These are phyloP conservation scores for Cataglyphis rosenhaueri DNA, from an alignment of 2,888 invertebrate genomes.

Conservation along the genomic window DNA sequence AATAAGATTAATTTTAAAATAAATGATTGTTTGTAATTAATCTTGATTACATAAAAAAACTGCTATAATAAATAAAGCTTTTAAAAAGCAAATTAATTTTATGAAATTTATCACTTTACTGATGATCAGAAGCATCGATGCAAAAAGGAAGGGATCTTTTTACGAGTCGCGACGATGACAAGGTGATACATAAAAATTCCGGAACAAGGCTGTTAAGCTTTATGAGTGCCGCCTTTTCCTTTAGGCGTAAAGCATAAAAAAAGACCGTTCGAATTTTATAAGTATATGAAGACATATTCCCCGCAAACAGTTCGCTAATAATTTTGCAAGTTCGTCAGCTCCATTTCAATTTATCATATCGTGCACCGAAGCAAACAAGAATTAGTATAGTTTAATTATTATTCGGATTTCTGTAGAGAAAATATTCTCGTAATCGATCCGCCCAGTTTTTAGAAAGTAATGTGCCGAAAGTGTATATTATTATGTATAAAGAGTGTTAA, in stretches of 20 bases:
- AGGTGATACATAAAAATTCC: not conserved
- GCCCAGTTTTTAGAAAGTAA: slow-evolving; percentile 57
- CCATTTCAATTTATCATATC: not conserved
- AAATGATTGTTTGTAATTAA: not conserved
- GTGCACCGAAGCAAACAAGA: not conserved
- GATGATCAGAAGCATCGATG: not conserved
- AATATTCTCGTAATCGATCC: slow-evolving; percentile 8
- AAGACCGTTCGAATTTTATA: not conserved
- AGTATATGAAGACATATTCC: not conserved
- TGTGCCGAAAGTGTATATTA: slow-evolving; percentile 53
- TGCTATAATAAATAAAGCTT: not conserved
- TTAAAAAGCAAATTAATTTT: not conserved
- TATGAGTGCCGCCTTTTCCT: not conserved
- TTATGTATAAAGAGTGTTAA: slow-evolving; percentile 33
- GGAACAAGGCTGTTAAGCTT: not conserved
- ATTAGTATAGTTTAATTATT: not conserved
- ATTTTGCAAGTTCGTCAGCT: not conserved
- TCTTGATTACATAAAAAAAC: not conserved
- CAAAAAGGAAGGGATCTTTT: not conserved
- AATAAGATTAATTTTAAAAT: slow-evolving; percentile 2
- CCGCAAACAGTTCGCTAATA: not conserved
- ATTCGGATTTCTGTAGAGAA: not conserved
- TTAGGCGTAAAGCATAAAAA: not conserved
- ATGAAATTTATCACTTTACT: not conserved
- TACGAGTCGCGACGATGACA: not conserved